A percentile compares a stretch with the other conserved stretches of the same genome.
phyloP scores from a whole-genome alignment of 2,888 invertebrate genomes.

The Melieria omissa region DNA sequence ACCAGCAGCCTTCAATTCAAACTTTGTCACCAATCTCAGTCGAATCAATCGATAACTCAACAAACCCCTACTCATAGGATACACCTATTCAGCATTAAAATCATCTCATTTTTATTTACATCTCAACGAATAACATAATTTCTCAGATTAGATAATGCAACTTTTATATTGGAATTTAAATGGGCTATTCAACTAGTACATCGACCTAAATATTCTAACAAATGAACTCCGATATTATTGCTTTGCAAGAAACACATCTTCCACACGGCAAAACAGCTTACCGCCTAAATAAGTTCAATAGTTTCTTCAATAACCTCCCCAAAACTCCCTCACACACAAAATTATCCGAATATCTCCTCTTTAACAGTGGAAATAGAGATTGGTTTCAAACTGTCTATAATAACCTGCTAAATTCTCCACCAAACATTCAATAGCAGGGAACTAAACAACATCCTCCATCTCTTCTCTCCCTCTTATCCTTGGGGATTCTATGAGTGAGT shows the following conservation, averaged over 20 bases:
- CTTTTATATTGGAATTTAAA: conserved; percentile 6
- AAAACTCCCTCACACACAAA: background rate
- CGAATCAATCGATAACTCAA: background rate
- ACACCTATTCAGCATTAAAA: background rate
- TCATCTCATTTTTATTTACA: background rate
- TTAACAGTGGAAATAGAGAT: no score
- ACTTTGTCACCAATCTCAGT: no score
- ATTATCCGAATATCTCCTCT: background rate
- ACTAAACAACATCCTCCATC: conserved; percentile 7
- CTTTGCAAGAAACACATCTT: conserved; percentile 6
- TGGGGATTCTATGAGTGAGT: background rate
- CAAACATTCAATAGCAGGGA: conserved; percentile 5
- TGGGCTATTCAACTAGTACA: conserved; percentile 12
- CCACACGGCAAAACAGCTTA: conserved; percentile 6
- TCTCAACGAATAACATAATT: background rate
- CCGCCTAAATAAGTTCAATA: conserved; percentile 5
- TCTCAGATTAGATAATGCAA: background rate
- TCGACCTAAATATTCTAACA: conserved; percentile 7
- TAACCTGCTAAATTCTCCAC: conserved; percentile 8
- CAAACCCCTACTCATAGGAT: background rate
- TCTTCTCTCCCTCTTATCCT: background rate
- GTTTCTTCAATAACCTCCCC: conserved; percentile 3
- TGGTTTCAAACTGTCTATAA: background rate
- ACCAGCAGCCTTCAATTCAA: no score
- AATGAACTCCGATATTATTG: conserved; percentile 5